Conservation (phyloP, 2,888 invertebrate genomes). For the Flabesymbios commensalis region DNA sequence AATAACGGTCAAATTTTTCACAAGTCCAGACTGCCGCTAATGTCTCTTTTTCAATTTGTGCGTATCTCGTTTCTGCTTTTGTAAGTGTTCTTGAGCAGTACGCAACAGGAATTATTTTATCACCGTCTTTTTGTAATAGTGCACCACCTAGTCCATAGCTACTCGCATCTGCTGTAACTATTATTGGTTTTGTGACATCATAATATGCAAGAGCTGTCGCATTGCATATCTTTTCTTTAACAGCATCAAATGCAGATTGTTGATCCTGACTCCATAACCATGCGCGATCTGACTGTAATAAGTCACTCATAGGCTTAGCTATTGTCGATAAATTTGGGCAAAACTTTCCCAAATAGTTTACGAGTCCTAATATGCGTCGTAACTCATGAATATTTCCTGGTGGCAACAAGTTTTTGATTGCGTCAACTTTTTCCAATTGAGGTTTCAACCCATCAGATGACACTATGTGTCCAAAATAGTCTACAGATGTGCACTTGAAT, state of each 20-base stretch:
- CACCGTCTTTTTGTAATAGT: not conserved
- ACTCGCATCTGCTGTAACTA: conserved; percentile 1
- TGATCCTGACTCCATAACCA: conserved; percentile 7
- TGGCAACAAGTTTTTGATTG: conserved; percentile 21
- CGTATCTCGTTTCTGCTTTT: conserved; percentile 1
- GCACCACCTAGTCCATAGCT: too few relatives aligned
- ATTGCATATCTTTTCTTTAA: not conserved
- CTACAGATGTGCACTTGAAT: not conserved
- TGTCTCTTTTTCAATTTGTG: conserved; percentile 12
- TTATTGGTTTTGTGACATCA: not conserved
- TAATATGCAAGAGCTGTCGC: conserved; percentile 4
- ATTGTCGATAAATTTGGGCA: not conserved
- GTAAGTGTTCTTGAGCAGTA: conserved; percentile 8
- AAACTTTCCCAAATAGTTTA: not conserved
- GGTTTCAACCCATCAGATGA: conserved; percentile 17
- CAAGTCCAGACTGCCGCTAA: conserved; percentile 6
- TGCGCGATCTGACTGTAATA: conserved; percentile 18
- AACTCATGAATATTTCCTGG: conserved; percentile 7
- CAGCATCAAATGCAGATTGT: not conserved
- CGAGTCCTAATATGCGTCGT: not conserved
- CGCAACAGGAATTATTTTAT: not conserved
- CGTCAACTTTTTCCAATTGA: conserved; percentile 18
- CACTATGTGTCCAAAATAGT: conserved; percentile 18
- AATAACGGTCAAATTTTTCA: conserved; percentile 1
- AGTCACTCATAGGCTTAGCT: conserved; percentile 6